Conservation (phyloP, 2,888 invertebrate species). For the Trimorus sp. region DNA sequence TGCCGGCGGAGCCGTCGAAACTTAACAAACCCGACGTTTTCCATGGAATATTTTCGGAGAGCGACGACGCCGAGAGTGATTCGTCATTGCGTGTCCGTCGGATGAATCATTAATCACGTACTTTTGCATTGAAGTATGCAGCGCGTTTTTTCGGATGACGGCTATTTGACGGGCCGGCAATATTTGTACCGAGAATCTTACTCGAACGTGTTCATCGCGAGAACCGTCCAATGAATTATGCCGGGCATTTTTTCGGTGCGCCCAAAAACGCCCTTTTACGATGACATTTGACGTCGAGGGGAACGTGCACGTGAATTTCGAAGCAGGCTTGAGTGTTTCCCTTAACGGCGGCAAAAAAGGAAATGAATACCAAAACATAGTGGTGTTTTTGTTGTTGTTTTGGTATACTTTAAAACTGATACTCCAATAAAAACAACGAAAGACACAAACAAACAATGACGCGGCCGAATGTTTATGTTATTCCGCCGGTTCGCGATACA, state of each 20-base stretch:
- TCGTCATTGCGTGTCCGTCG: conserved; percentile 45
- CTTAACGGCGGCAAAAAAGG: too few relatives aligned
- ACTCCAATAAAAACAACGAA: too few relatives aligned
- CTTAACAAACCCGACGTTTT: conserved; percentile 25
- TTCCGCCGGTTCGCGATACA: too few relatives aligned
- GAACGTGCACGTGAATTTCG: not conserved
- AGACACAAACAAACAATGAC: too few relatives aligned
- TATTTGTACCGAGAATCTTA: conserved; percentile 22
- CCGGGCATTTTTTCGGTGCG: not conserved
- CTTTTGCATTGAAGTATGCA: conserved; percentile 49
- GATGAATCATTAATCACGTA: conserved; percentile 58
- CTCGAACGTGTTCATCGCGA: conserved; percentile 20
- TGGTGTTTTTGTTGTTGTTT: too few relatives aligned
- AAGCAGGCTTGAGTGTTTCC: too few relatives aligned
- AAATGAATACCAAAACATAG: too few relatives aligned
- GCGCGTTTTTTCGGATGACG: conserved; percentile 27
- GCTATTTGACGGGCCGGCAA: conserved; percentile 29
- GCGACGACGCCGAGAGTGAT: conserved; percentile 33
- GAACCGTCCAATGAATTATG: not conserved
- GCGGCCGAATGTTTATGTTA: too few relatives aligned
- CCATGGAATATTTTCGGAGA: conserved; percentile 19
- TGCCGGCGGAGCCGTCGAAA: conserved; percentile 6
- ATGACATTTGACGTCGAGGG: conserved; percentile 9
- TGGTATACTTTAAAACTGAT: too few relatives aligned
- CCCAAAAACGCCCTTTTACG: conserved; percentile 3